Percentiles rank a stretch among this genome's conserved stretches.
Evolutionary conservation across 2,888 invertebrate genomes (phyloP).

Genomic region (Yponomeuta cagnagella): DNA sequence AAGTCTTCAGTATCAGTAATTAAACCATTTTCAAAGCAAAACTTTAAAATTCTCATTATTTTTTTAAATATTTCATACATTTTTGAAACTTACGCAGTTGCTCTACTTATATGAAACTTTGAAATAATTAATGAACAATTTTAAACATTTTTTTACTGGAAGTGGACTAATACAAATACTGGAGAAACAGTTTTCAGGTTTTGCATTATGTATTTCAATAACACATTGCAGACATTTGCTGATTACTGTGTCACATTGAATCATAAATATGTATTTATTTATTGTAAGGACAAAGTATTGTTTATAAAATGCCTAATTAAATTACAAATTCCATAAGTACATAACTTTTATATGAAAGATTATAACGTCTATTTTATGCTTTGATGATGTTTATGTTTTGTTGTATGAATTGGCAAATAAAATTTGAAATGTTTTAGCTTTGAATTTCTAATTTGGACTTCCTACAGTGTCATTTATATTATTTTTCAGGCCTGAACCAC

Average conservation of each 20-base stretch:
- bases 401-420: constrained; percentile 30
- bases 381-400: neutral
- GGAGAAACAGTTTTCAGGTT: too few species aligned
- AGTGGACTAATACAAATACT: too few species aligned
- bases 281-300: constrained; percentile 12
- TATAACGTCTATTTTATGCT: neutral
- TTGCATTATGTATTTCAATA: too few species aligned
- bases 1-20: neutral
- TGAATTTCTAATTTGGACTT: neutral
- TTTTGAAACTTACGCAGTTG: too few species aligned
- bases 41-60: too few species aligned
- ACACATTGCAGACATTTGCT: neutral
- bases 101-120: too few species aligned
- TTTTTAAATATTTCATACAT: too few species aligned
- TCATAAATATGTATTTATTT: constrained; percentile 19
- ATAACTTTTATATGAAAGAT: neutral
- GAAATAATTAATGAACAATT: too few species aligned
- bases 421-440: constrained; percentile 21
- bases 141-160: too few species aligned
- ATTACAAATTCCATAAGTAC: neutral
- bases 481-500: constrained; percentile 60
- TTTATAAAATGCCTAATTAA: neutral
- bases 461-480: constrained; percentile 12
- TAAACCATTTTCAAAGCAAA: too few species aligned
- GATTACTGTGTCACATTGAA: constrained; percentile 8